Conservation (phyloP, 1,140 invertebrate species). For the Zaprionus ornatus region DNA sequence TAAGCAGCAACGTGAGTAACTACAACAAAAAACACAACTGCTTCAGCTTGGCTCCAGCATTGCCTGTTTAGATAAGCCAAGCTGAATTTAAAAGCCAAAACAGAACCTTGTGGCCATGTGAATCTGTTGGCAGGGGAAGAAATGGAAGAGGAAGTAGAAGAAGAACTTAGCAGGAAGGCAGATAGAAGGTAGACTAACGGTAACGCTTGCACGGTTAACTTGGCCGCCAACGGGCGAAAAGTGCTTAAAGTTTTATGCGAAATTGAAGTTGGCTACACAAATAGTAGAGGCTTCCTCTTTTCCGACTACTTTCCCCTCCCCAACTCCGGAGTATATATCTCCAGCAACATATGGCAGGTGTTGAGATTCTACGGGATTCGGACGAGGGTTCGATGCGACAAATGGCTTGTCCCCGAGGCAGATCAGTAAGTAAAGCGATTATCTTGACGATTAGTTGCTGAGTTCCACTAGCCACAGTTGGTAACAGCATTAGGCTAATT, state of each 20-base stretch:
- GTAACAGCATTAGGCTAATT: not conserved
- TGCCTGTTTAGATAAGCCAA: conserved; percentile 52
- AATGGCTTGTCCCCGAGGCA: conserved; percentile 4
- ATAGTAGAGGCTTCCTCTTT: conserved; percentile 19
- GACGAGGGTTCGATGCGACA: not conserved
- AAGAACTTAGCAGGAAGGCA: not conserved
- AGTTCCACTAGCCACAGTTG: not conserved
- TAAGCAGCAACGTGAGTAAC: not conserved
- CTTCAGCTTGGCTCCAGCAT: conserved; percentile 12
- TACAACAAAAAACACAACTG: conserved; percentile 18
- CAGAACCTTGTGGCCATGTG: conserved; percentile 15
- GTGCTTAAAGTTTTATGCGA: conserved; percentile 77
- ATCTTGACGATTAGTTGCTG: not conserved
- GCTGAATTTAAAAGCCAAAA: conserved; percentile 65
- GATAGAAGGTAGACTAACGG: not conserved
- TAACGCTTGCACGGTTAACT: conserved; percentile 31
- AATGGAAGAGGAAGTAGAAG: conserved; percentile 2
- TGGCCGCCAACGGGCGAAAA: conserved; percentile 60
- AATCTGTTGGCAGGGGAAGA: not conserved
- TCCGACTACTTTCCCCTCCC: too few relatives aligned
- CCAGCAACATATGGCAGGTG: conserved; percentile 1
- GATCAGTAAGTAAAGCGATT: conserved; percentile 5
- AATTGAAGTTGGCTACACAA: conserved; percentile 70
- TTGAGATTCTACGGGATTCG: conserved; percentile 40
- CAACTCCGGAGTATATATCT: too few relatives aligned